Evolutionary conservation across 2,888 invertebrate genomes (phyloP), one percentile per base, ranked within the genome.

Genomic region (Drymonia ruficornis): DNA sequence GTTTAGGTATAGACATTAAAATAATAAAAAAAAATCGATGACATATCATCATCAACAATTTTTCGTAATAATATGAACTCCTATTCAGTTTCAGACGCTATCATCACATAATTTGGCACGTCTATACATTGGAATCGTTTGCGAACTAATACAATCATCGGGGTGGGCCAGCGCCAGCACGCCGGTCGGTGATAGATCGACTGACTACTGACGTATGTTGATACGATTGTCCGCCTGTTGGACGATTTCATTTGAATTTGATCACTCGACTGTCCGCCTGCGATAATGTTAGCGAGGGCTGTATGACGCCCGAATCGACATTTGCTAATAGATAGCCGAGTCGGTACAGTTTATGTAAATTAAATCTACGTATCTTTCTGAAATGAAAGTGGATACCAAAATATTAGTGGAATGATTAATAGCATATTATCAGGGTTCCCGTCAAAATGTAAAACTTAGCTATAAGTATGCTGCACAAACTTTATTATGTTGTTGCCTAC

Each of bases 221-320:
- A 91, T 91, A 91, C 80, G 87, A 91, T 91, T 91, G 91, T 91
- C 68, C 80, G 81, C 77, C 77, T 74, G 87, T 83, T 85, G 83
- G 84, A 84, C 86, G 87, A 85, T 87, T 87, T 82, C 89, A 89
- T 90, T 91, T 89, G 88, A 88, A 90, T 89, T 88, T 90, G 90
- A 89, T 86, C 91, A 91, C 79, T 90, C 80, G 88, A 80, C 89
- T 88, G 91, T 86, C 84, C 78, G 84, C 69, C 75, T 67, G 78
- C 81, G 90, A 91, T 91, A 91, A 80, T 85, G 80, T 84, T 85
- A 79, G 81, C 72, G 80, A 82, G 84, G 79, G 70, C 53, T 57
- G 55, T 44, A 46, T 62, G 56, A 56, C 54, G 55, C 55, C 61
- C 58, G 56, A 61, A 38, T 38, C n/a, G 29, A 52, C 29, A 9